phyloP scores from a whole-genome alignment of 2,113 vertebrate genomes.

The Himantopus leucocephalus region DNA sequence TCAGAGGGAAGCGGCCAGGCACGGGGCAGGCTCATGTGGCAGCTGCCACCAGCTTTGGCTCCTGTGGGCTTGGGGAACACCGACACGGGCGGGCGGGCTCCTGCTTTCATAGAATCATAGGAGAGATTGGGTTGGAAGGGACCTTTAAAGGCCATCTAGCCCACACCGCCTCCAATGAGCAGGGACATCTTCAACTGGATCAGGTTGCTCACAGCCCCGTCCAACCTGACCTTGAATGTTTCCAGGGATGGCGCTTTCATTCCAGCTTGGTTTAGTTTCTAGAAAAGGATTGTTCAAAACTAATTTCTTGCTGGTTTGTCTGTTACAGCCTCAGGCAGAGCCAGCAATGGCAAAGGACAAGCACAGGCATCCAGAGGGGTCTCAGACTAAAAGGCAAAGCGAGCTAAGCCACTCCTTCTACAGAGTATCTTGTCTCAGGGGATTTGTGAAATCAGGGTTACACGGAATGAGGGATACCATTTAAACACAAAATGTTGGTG shows the following conservation, averaged over 20 bases:
- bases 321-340: neutral
- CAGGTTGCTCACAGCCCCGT: neutral
- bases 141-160: neutral
- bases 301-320: neutral
- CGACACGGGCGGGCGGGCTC: accelerated
- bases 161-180: neutral
- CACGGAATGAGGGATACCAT: neutral
- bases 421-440: neutral
- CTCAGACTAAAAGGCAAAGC: neutral
- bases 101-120: neutral
- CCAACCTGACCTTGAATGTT: neutral
- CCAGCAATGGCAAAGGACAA: neutral
- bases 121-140: neutral
- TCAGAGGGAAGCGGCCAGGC: neutral
- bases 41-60: neutral
- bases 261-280: neutral
- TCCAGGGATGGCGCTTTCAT: neutral
- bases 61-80: neutral
- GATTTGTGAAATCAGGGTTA: neutral
- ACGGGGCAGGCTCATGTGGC: accelerated
- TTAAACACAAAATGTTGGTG: neutral
- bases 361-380: neutral
- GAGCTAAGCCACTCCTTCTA: neutral
- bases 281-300: neutral
- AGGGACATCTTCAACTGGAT: neutral